Percentiles rank a stretch among this genome's conserved stretches.
Evolutionary conservation across 2,113 vertebrate species (phyloP).

Genomic region (Galbula dea): DNA sequence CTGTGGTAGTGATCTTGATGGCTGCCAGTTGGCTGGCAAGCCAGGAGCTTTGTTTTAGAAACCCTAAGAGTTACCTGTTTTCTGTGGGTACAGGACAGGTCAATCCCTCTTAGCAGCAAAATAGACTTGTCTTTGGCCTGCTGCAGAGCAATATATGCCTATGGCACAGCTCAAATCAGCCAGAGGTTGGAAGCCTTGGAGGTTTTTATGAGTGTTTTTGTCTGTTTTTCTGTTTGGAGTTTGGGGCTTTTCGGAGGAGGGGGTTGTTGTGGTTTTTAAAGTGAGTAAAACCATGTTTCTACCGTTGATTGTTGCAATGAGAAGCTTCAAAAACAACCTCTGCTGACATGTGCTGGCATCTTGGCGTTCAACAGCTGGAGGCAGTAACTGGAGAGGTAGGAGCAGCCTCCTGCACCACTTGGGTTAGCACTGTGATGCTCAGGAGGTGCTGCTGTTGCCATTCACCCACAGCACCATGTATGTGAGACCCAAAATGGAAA

Average conservation of each 20-base stretch:
- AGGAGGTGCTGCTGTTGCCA: fast-evolving
- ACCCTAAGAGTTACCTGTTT: background rate
- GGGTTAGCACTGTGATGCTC: background rate
- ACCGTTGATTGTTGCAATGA: background rate
- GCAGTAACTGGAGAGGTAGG: background rate
- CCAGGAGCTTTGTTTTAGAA: background rate
- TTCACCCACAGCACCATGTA: fast-evolving
- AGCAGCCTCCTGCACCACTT: fast-evolving
- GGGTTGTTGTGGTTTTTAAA: too few relatives aligned
- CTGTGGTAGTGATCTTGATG: background rate
- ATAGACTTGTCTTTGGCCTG: background rate
- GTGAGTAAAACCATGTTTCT: background rate
- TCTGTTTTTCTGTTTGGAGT: too few relatives aligned
- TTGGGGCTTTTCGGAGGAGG: too few relatives aligned
- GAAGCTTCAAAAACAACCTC: background rate
- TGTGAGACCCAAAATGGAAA: background rate
- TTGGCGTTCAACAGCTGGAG: background rate
- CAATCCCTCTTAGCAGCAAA: background rate
- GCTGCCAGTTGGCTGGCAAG: background rate
- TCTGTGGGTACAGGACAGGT: background rate
- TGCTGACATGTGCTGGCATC: background rate
- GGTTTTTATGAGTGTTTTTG: background rate
- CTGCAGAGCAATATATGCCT: background rate
- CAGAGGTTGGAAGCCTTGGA: background rate
- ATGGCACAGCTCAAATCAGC: background rate